phyloP scores from a whole-genome alignment of 2,113 vertebrate genomes.

The Eurypyga helias region DNA sequence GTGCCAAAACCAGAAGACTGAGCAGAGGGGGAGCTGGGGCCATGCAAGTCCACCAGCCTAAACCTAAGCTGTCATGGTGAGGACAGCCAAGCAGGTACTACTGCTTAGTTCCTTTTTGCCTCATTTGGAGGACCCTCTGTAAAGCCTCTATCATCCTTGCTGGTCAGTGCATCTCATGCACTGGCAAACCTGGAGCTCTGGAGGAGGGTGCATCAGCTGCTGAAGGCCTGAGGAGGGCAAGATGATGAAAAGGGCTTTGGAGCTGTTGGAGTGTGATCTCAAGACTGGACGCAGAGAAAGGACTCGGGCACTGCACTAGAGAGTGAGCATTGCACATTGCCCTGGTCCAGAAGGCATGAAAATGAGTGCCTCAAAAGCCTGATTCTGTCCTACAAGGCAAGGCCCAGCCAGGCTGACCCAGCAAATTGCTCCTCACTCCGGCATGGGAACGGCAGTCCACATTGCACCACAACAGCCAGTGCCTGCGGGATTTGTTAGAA shows the following conservation, averaged over 20 bases:
- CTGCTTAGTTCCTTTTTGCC: neutral
- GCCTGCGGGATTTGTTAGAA: accelerated
- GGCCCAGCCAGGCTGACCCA: neutral
- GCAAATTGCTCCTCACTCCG: neutral
- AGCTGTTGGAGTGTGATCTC: accelerated
- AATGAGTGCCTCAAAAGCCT: accelerated
- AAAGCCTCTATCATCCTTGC: neutral
- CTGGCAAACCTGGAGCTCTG: neutral
- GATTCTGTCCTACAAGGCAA: neutral
- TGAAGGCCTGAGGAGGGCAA: neutral
- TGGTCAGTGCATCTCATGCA: neutral
- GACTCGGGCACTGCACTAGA: neutral
- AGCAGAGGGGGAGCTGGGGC: neutral
- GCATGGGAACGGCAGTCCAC: neutral
- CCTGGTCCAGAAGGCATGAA: neutral
- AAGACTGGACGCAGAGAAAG: neutral
- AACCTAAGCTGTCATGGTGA: neutral
- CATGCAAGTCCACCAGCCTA: accelerated
- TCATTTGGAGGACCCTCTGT: neutral
- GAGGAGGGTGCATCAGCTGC: neutral
- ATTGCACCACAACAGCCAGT: neutral
- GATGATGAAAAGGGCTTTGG: neutral
- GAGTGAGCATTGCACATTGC: accelerated
- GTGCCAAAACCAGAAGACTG: neutral
- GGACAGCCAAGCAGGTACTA: neutral